Percentiles rank a stretch among this genome's conserved stretches.
These are phyloP conservation scores for Mechanitis messenoides DNA, from an alignment of 2,888 invertebrate genomes.

Conservation along the genomic window DNA sequence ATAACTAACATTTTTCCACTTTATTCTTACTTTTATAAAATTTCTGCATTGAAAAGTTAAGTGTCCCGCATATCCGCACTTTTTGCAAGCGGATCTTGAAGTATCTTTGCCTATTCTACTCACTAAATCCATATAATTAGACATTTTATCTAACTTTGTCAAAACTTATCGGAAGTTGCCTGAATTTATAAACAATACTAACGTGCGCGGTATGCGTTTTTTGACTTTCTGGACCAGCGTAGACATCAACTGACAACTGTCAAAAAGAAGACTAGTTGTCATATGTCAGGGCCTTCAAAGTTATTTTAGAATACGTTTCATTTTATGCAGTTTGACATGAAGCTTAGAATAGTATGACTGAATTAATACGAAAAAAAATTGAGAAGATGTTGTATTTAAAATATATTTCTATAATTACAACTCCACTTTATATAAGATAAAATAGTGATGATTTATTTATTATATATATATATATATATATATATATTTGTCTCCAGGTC, in stretches of 20 bases:
- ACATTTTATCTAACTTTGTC: slow-evolving; percentile 41
- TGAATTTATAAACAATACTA: neutral
- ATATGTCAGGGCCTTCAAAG: slow-evolving; percentile 1
- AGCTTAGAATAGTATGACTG: too few species aligned
- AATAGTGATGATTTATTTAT: slow-evolving; percentile 18
- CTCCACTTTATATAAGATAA: too few species aligned
- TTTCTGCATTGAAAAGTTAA: slow-evolving; percentile 97
- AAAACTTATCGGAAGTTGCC: slow-evolving; percentile 22
- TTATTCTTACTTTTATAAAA: slow-evolving; percentile 84
- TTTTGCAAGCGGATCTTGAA: slow-evolving; percentile 91
- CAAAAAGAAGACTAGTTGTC: slow-evolving; percentile 11
- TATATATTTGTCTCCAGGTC: slow-evolving; percentile 20
- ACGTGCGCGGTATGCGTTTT: neutral
- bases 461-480: slow-evolving; percentile 7
- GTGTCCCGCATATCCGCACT: slow-evolving; percentile 97
- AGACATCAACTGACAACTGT: slow-evolving; percentile 8
- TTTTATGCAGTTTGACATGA: slow-evolving; percentile 8
- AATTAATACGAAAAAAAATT: too few species aligned
- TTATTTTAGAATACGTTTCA: slow-evolving; percentile 7
- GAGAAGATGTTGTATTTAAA: too few species aligned
- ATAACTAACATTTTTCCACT: too few species aligned
- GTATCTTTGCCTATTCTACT: slow-evolving; percentile 81
- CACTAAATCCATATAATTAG: slow-evolving; percentile 59
- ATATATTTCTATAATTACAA: too few species aligned
- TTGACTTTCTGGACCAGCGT: neutral